Evolutionary conservation across 1,140 invertebrate genomes (phyloP).

Genomic region (Euwallacea fornicatus): DNA sequence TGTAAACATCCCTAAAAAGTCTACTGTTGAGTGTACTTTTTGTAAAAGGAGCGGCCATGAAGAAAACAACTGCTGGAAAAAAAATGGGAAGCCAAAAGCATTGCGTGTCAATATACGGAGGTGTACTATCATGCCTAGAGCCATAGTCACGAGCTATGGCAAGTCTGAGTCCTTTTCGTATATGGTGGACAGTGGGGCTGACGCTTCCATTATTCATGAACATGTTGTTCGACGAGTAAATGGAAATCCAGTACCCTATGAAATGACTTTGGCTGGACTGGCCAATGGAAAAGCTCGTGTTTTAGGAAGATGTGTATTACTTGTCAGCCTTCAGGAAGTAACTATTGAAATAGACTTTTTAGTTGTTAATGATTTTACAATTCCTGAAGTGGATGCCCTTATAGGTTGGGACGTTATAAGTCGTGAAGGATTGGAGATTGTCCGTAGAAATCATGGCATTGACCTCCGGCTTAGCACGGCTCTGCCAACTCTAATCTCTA

Average conservation of each 20-base stretch:
- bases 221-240: conserved; percentile 11
- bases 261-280: conserved; percentile 5
- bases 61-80: conserved; percentile 17
- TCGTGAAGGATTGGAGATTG: neutral
- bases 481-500: neutral
- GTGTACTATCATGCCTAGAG: conserved; percentile 3
- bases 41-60: conserved; percentile 15
- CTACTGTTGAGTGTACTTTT: neutral
- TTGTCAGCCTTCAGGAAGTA: conserved; percentile 9
- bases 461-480: neutral
- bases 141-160: conserved; percentile 3
- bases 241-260: neutral
- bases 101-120: neutral
- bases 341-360: conserved; percentile 20
- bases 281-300: neutral
- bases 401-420: conserved; percentile 28
- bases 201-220: conserved; percentile 17
- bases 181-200: conserved; percentile 19
- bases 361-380: conserved; percentile 13
- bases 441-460: conserved; percentile 9
- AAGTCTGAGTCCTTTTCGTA: neutral
- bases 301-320: conserved; percentile 9
- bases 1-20: neutral
- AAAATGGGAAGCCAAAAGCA: conserved; percentile 11
- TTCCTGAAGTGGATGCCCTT: conserved; percentile 27